Conservation (phyloP, 2,888 invertebrate genomes). For the Eugnorisma glareosa region DNA sequence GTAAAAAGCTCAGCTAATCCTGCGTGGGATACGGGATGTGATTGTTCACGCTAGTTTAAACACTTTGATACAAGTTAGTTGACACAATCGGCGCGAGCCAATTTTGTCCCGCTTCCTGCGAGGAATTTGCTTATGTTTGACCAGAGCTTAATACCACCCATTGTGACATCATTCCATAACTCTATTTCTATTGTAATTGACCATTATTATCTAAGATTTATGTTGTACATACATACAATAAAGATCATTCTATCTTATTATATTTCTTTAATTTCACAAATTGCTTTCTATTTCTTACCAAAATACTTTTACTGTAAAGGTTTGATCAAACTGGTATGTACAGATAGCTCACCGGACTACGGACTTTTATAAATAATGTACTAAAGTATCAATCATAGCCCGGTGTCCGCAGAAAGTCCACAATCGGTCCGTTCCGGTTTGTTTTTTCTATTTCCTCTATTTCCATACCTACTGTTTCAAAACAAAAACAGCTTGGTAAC, state of each 20-base stretch:
- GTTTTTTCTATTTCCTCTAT: neutral
- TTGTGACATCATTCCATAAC: neutral
- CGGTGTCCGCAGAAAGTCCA: neutral
- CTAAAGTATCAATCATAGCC: neutral
- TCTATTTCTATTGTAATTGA: neutral
- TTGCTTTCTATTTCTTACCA: neutral
- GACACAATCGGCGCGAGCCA: too few species aligned
- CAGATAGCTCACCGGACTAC: neutral
- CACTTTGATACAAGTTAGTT: too few species aligned
- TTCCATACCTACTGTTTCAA: neutral
- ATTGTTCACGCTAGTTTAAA: too few species aligned
- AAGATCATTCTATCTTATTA: neutral
- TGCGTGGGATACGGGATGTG: too few species aligned
- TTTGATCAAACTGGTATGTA: neutral
- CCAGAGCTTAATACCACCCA: neutral
- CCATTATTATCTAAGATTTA: neutral
- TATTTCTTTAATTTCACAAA: neutral
- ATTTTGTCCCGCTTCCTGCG: neutral
- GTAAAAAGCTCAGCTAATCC: too few species aligned
- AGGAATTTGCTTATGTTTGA: neutral
- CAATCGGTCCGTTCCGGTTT: neutral
- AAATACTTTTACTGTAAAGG: neutral
- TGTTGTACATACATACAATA: neutral
- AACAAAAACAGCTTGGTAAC: neutral
- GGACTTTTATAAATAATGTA: neutral